Evolutionary conservation across 2,888 invertebrate genomes (phyloP).

Genomic region (Nephrotoma guestfalica): DNA sequence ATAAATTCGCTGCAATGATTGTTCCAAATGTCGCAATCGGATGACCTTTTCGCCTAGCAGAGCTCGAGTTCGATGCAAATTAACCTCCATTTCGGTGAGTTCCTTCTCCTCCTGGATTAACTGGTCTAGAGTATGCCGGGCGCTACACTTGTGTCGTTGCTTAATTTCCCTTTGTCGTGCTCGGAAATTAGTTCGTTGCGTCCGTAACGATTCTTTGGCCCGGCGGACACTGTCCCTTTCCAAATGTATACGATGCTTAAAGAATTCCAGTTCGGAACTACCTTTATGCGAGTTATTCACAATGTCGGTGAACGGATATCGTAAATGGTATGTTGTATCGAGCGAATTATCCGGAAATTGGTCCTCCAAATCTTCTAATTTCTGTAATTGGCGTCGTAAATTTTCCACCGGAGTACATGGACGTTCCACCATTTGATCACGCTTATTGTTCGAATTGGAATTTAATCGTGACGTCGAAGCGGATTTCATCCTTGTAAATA

Average conservation of each 20-base stretch:
- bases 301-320: slow-evolving; percentile 67
- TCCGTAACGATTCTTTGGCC: slow-evolving; percentile 59
- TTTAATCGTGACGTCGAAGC: slow-evolving; percentile 54
- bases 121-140: slow-evolving; percentile 26
- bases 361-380: slow-evolving; percentile 68
- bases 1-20: slow-evolving; percentile 47
- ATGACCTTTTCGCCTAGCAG: slow-evolving; percentile 72
- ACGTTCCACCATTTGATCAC: slow-evolving; percentile 28
- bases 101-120: slow-evolving; percentile 60
- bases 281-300: slow-evolving; percentile 36
- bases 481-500: slow-evolving; percentile 55
- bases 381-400: slow-evolving; percentile 62
- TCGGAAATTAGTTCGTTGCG: slow-evolving; percentile 51
- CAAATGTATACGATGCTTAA: slow-evolving; percentile 64
- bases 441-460: slow-evolving; percentile 26
- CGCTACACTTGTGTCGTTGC: slow-evolving; percentile 28
- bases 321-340: slow-evolving; percentile 61
- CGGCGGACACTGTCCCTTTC: slow-evolving; percentile 71
- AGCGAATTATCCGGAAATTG: slow-evolving; percentile 56
- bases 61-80: slow-evolving; percentile 64
- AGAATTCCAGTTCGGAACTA: slow-evolving; percentile 64
- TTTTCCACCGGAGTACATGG: slow-evolving; percentile 65
- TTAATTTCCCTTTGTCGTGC: slow-evolving; percentile 44
- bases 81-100: slow-evolving; percentile 70
- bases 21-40: slow-evolving; percentile 61